phyloP scores from a whole-genome alignment of 2,113 vertebrate species.

The Siphamia tubifer region DNA sequence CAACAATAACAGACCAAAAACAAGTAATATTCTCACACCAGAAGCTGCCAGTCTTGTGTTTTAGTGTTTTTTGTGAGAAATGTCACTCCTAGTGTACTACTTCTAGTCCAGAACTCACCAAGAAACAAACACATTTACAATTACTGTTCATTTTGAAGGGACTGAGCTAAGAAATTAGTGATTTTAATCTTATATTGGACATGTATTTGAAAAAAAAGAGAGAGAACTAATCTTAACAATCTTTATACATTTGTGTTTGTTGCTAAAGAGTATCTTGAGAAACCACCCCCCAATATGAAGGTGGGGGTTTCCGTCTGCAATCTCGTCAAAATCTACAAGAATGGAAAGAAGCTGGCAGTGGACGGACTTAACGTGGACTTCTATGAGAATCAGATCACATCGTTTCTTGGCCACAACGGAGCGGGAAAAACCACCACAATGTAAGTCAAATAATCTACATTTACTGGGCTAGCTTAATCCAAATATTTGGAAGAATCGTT shows the following conservation, averaged over 20 bases:
- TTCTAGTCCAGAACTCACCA: neutral
- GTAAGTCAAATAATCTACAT: constrained; percentile 78
- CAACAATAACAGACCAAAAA: too few relatives aligned
- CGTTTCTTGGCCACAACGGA: constrained; percentile 98
- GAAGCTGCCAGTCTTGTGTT: too few relatives aligned
- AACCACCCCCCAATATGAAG: constrained; percentile 82
- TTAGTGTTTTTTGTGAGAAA: too few relatives aligned
- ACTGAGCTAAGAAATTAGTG: neutral
- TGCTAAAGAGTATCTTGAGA: constrained; percentile 87
- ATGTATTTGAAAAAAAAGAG: too few relatives aligned
- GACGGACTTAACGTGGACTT: constrained; percentile 94
- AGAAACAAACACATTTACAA: constrained; percentile 9
- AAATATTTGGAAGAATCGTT: too few relatives aligned
- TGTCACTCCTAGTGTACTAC: too few relatives aligned
- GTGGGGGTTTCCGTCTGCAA: constrained; percentile 92
- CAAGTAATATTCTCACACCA: too few relatives aligned
- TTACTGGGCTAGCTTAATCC: too few relatives aligned
- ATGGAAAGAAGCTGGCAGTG: constrained; percentile 92
- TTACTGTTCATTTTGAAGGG: neutral
- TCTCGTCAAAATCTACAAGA: constrained; percentile 94
- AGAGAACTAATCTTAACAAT: too few relatives aligned
- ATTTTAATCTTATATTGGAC: too few relatives aligned
- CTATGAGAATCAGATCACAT: constrained; percentile 96
- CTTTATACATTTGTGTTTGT: neutral
- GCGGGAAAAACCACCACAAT: constrained; percentile 98